Evolutionary conservation across 2,888 invertebrate species (phyloP).

Genomic region (Stegana nigrithorax): DNA sequence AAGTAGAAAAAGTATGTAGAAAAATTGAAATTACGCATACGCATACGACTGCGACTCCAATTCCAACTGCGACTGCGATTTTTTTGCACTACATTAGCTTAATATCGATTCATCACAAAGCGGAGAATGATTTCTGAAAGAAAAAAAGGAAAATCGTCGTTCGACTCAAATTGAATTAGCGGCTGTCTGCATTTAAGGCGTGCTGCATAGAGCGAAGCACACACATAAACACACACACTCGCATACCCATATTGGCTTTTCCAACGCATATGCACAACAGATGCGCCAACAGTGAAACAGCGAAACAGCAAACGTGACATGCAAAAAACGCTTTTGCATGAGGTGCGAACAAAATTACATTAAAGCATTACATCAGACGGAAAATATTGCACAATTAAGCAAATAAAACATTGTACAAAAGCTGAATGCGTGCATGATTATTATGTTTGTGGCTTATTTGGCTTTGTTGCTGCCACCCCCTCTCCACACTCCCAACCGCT

Average conservation of each 20-base stretch:
- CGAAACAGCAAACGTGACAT: slow-evolving; percentile 12
- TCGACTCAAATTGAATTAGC: slow-evolving; percentile 46
- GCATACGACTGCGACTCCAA: slow-evolving; percentile 17
- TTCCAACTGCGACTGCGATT: slow-evolving; percentile 61
- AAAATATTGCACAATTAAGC: slow-evolving; percentile 30
- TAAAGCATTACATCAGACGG: slow-evolving; percentile 44
- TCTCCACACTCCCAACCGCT: no score
- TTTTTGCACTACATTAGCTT: slow-evolving; percentile 61
- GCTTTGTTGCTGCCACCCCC: neutral
- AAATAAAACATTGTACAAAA: neutral
- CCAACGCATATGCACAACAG: no score
- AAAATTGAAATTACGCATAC: slow-evolving; percentile 1
- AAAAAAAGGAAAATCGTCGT: slow-evolving; percentile 12
- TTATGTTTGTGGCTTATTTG: neutral
- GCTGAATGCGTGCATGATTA: no score
- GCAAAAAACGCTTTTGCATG: slow-evolving; percentile 8
- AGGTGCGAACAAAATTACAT: slow-evolving; percentile 6
- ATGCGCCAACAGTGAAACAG: no score
- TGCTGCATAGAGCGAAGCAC: slow-evolving; percentile 11
- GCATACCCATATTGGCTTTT: no score
- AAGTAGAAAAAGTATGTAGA: slow-evolving; percentile 7
- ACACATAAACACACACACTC: no score
- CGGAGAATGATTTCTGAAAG: slow-evolving; percentile 37
- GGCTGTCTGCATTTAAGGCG: slow-evolving; percentile 14
- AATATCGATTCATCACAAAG: slow-evolving; percentile 57